Percentiles rank a stretch among this genome's conserved stretches.
phyloP scores from a whole-genome alignment of 2,888 invertebrate genomes.

The Scaptomyza cyrtandrae region DNA sequence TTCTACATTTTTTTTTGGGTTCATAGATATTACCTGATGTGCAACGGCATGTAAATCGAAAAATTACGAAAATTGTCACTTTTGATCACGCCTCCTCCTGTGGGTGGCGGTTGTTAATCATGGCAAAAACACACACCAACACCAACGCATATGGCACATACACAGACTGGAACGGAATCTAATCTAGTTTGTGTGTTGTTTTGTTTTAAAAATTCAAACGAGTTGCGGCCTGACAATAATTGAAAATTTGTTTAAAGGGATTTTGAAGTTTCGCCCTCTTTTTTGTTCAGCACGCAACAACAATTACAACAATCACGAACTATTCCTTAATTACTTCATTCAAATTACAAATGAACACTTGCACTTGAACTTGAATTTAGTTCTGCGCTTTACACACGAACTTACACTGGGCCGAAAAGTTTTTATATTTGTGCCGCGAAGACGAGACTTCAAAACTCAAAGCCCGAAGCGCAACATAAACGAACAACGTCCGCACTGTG shows the following conservation, averaged over 20 bases:
- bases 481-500: constrained; percentile 46
- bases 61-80: constrained; percentile 69
- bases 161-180: constrained; percentile 9
- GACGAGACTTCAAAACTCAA: constrained; percentile 28
- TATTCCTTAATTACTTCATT: constrained; percentile 12
- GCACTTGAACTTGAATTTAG: constrained; percentile 25
- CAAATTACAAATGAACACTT: background rate
- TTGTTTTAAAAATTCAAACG: constrained; percentile 70
- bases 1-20: no score
- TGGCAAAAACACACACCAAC: constrained; percentile 30
- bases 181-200: constrained; percentile 34
- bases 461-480: constrained; percentile 13
- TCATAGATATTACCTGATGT: constrained; percentile 53
- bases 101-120: constrained; percentile 58
- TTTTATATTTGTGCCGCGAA: constrained; percentile 40
- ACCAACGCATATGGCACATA: constrained; percentile 18
- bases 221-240: constrained; percentile 52
- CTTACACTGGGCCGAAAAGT: background rate
- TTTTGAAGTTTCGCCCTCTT: constrained; percentile 12
- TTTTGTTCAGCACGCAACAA: background rate
- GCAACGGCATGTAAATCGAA: constrained; percentile 75
- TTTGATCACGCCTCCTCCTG: constrained; percentile 62
- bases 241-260: constrained; percentile 41
- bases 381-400: constrained; percentile 10
- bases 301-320: constrained; percentile 9